Base-by-base conservation (phyloP, 2,888 invertebrate genomes). In the Drosophila mulleri region DNA sequence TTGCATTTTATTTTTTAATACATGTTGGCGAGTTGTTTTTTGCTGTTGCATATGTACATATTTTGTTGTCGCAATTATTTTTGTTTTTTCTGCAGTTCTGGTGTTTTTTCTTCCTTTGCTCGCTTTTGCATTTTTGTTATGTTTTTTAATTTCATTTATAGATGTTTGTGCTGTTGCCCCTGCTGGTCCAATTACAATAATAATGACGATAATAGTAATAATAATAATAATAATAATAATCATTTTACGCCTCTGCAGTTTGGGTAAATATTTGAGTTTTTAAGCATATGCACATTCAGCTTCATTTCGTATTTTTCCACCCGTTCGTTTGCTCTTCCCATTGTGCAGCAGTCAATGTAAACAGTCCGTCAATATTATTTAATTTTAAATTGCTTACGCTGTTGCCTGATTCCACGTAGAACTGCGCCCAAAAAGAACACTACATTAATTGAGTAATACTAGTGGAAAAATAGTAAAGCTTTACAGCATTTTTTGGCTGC, bases 201-300 rank as follows among this genome's bases (percentile, higher is more conserved):
- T 78, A 87, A 82, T 78, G 48, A 87, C 76, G 78, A 87, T 78
- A 84, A 79, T 78, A 87, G 78, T 76, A 87, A 84, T 78, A 87
- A 82, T 78, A 84, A 82, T 78, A 83, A 83, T 77, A 83, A 87
- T 80, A 72, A 80, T 77, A 72, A 84, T 73, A 78, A 83, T 72
- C 65, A 84, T 86, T 87, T 83, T 83, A 71, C 84, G 83, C 75
- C 72, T 75, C 75, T 68, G 64, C 74, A 60, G 79, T 60, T 52
- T 68, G 75, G 56, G 76, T 80, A 90, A 89, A 88, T 88, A 88
- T 84, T 88, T 89, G 82, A 76, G 81, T 79, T 82, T 86, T 88
- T 82, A 86, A 82, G 78, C 78, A 89, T 82, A 82, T 84, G 84
- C 75, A 70, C 80, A 80, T 76, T 75, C 72, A 74, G 65, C 67